These are phyloP conservation scores for Tineola bisselliella DNA, from an alignment of 2,888 invertebrate genomes.

Conservation along the genomic window DNA sequence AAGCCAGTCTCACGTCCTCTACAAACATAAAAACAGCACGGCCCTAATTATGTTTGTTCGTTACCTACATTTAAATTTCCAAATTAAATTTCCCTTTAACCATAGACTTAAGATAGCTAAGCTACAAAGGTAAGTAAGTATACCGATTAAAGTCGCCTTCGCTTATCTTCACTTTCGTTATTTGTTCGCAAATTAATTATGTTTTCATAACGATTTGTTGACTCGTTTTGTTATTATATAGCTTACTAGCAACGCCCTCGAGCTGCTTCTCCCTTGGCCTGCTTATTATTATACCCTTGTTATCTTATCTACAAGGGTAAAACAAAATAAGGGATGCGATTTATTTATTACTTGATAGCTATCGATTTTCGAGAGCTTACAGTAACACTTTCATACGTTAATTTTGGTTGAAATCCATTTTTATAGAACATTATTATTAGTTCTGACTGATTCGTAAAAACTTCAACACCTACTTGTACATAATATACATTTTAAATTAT, in stretches of 20 bases:
- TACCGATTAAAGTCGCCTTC: not conserved
- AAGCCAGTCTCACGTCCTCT: conserved; percentile 28
- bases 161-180: not conserved
- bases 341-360: not conserved
- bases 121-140: not conserved
- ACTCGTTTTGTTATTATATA: not conserved
- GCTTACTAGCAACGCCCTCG: not conserved
- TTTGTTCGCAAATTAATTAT: not conserved
- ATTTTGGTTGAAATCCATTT: too few relatives aligned
- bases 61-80: conserved; percentile 11
- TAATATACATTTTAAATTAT: too few relatives aligned
- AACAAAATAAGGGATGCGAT: not conserved
- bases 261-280: not conserved
- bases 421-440: too few relatives aligned
- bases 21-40: conserved; percentile 35
- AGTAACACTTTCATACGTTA: too few relatives aligned
- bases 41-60: conserved; percentile 36
- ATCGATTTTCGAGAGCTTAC: not conserved
- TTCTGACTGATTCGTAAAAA: too few relatives aligned
- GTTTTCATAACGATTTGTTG: not conserved
- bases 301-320: not conserved
- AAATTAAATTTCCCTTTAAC: conserved; percentile 8
- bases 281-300: not conserved
- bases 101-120: not conserved
- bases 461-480: too few relatives aligned